Evolutionary conservation across 2,797 vertebrate species (phyloP).

Genomic region (Pantherophis vulpinus): DNA sequence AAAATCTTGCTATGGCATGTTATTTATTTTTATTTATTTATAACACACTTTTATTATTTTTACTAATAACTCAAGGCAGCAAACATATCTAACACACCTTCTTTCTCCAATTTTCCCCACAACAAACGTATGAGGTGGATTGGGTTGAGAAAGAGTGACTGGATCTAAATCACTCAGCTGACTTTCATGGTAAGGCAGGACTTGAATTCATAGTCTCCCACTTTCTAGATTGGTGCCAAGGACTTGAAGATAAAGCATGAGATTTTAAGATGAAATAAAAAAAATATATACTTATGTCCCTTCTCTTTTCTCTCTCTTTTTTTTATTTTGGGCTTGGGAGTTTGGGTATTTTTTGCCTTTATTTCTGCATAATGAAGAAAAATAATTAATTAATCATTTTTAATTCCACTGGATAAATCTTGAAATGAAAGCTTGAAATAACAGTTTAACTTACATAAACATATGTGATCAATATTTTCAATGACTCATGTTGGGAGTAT

Average conservation of each 20-base stretch:
- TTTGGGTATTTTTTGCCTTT: not conserved
- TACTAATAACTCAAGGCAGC: not conserved
- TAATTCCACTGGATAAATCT: not conserved
- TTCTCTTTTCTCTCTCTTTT: not conserved
- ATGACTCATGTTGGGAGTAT: not conserved
- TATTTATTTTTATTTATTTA: not conserved
- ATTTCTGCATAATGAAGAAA: not conserved
- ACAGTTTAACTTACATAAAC: not conserved
- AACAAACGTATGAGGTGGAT: not conserved
- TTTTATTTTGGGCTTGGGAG: not conserved
- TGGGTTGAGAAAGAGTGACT: not conserved
- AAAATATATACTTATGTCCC: not conserved
- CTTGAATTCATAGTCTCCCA: not conserved
- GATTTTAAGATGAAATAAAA: not conserved
- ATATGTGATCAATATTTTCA: not conserved
- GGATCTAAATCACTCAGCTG: not conserved
- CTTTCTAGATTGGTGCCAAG: not conserved
- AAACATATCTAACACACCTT: not conserved
- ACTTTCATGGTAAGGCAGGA: not conserved
- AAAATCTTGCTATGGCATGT: not conserved
- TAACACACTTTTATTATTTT: not conserved
- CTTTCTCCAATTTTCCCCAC: not conserved
- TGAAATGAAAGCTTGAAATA: not conserved
- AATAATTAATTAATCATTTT: not conserved
- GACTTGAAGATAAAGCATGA: not conserved